Evolutionary conservation across 37 sponge, comb jelly and placozoan genomes (phyloP).

Genomic region (Eunapius fragilis): DNA sequence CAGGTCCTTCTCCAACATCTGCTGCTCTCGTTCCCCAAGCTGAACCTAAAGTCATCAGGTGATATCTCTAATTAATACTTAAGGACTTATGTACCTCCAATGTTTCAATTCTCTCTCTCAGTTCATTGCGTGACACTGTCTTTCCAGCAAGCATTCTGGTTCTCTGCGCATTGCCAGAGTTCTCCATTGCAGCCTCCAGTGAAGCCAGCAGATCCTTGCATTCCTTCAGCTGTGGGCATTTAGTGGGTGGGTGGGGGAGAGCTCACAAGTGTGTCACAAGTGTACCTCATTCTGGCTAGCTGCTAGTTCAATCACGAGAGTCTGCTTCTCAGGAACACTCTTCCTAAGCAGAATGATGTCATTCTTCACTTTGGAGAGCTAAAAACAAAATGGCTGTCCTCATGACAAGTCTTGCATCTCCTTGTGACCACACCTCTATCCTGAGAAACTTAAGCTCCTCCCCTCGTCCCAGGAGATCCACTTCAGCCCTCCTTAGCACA

Average conservation of each 20-base stretch:
- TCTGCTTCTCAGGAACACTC: conserved; percentile 54
- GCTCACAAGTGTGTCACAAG: not conserved
- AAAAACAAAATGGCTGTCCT: not conserved
- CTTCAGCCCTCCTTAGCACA: conserved; percentile 71
- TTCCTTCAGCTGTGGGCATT: conserved; percentile 48
- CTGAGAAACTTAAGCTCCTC: conserved; percentile 86
- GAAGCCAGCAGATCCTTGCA: conserved; percentile 49
- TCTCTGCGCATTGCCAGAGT: conserved; percentile 66
- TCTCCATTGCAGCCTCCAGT: conserved; percentile 78
- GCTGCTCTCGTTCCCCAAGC: conserved; percentile 78
- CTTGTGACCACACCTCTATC: conserved; percentile 72
- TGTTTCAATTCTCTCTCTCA: conserved; percentile 59
- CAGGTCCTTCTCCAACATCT: conserved; percentile 92
- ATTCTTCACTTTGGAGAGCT: conserved; percentile 66
- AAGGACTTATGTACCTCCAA: conserved; percentile 70
- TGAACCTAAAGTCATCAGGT: too few relatives aligned
- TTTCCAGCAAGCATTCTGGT: conserved; percentile 71
- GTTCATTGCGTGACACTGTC: conserved; percentile 56
- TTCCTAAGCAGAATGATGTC: conserved; percentile 70
- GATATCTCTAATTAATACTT: too few relatives aligned
- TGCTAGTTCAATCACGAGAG: conserved; percentile 64
- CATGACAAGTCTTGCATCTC: not conserved
- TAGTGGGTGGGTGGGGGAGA: conserved; percentile 2
- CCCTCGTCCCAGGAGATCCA: conserved; percentile 80
- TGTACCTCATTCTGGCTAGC: conserved; percentile 68